Conservation (phyloP, 2,797 vertebrate genomes). For the Enteromius thamalakanensis region DNA sequence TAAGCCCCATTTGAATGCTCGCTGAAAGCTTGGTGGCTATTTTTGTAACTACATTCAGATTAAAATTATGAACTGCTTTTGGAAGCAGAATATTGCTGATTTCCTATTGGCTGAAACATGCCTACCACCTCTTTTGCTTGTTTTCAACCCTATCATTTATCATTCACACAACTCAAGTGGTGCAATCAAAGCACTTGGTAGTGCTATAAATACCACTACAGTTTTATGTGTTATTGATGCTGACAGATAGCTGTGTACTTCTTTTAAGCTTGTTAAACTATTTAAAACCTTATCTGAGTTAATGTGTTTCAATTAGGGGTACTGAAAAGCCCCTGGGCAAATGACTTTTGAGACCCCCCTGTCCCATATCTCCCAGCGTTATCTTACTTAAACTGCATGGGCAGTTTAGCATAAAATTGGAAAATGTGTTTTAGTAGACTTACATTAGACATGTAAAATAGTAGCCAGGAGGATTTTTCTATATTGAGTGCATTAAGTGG, state of each 20-base stretch:
- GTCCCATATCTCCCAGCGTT: not conserved
- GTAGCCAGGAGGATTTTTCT: too few species aligned
- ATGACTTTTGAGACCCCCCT: not conserved
- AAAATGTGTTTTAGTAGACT: not conserved
- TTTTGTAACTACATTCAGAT: conserved; percentile 6
- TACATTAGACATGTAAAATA: not conserved
- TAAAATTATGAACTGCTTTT: not conserved
- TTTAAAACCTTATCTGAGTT: not conserved
- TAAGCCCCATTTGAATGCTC: conserved; percentile 1
- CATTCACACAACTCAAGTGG: conserved; percentile 13
- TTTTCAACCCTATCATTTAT: conserved; percentile 16
- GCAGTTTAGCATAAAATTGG: too few species aligned
- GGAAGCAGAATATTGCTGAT: conserved; percentile 7
- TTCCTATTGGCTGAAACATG: conserved; percentile 25
- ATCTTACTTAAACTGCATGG: not conserved
- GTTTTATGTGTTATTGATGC: not conserved
- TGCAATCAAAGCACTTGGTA: conserved; percentile 11
- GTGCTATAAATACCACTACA: not conserved
- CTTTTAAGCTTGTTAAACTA: not conserved
- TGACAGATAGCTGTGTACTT: not conserved
- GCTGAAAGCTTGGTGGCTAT: conserved; percentile 18
- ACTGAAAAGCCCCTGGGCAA: not conserved
- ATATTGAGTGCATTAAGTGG: too few species aligned
- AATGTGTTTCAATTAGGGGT: not conserved
- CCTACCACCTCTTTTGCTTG: not conserved